Percentiles rank a stretch among this genome's conserved stretches.
Evolutionary conservation across 1,140 invertebrate species (phyloP).

Genomic region (Lerema accius): DNA sequence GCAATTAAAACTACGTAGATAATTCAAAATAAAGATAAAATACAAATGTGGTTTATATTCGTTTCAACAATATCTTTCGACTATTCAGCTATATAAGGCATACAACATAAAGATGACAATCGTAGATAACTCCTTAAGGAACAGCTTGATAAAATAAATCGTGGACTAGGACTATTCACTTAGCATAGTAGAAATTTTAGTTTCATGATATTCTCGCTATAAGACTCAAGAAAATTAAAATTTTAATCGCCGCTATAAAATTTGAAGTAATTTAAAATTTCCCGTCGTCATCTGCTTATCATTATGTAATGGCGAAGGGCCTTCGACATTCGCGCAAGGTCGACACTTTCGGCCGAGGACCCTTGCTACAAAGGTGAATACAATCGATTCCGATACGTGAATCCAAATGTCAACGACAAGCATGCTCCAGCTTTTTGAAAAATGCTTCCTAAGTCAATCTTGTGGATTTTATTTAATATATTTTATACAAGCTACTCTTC

Average conservation of each 20-base stretch:
- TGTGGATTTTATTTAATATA: background rate
- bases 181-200: too few species aligned
- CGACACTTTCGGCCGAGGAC: slow-evolving; percentile 24
- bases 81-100: too few species aligned
- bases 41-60: too few species aligned
- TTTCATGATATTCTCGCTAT: too few species aligned
- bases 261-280: background rate
- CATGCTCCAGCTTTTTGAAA: slow-evolving; percentile 26
- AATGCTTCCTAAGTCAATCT: slow-evolving; percentile 7
- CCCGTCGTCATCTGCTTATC: slow-evolving; percentile 16
- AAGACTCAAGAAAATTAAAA: too few species aligned
- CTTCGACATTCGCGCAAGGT: slow-evolving; percentile 16
- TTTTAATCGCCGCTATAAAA: background rate
- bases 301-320: slow-evolving; percentile 17
- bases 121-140: too few species aligned
- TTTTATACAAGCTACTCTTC: background rate
- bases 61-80: too few species aligned
- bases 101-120: too few species aligned
- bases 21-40: too few species aligned
- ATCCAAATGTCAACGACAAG: slow-evolving; percentile 33
- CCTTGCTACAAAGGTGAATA: slow-evolving; percentile 28
- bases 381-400: slow-evolving; percentile 20
- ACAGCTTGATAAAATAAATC: too few species aligned
- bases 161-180: too few species aligned
- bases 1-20: background rate